phyloP scores from a whole-genome alignment of 2,113 vertebrate genomes.

The Eublepharis macularius region DNA sequence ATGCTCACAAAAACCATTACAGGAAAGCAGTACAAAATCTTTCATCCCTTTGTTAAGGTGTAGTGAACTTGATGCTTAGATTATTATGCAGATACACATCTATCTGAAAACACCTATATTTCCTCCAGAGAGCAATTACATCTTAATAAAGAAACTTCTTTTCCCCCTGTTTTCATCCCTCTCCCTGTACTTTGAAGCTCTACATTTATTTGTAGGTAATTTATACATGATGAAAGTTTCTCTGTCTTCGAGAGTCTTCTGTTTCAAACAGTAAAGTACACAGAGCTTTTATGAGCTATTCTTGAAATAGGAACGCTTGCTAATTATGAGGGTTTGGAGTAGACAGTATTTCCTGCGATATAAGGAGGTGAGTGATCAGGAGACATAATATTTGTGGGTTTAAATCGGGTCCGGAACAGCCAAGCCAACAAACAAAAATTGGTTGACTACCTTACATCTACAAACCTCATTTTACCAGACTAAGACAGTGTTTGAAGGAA shows the following conservation, averaged over 20 bases:
- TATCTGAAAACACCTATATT: slow-evolving; percentile 37
- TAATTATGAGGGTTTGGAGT: slow-evolving; percentile 78
- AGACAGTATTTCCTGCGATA: slow-evolving; percentile 65
- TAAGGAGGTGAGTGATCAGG: slow-evolving; percentile 51
- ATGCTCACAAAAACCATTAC: slow-evolving; percentile 40
- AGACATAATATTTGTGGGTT: slow-evolving; percentile 35
- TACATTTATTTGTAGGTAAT: slow-evolving; percentile 80
- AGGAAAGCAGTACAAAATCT: slow-evolving; percentile 59
- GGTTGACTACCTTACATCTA: background rate
- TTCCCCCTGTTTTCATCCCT: slow-evolving; percentile 50
- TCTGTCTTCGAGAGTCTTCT: slow-evolving; percentile 74
- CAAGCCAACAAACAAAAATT: background rate
- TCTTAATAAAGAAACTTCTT: slow-evolving; percentile 56
- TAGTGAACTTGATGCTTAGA: slow-evolving; percentile 35
- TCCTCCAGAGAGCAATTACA: slow-evolving; percentile 66
- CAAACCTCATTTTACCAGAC: background rate
- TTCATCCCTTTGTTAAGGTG: slow-evolving; percentile 69
- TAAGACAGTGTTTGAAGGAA: background rate
- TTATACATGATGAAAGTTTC: slow-evolving; percentile 85
- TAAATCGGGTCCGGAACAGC: background rate
- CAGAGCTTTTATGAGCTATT: slow-evolving; percentile 75
- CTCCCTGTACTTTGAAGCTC: slow-evolving; percentile 81
- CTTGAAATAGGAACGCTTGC: slow-evolving; percentile 78
- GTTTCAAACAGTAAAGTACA: slow-evolving; percentile 83
- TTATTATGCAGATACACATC: slow-evolving; percentile 39